Conservation (phyloP, 2,888 invertebrate genomes). For the Hirudinaria manillensis region DNA sequence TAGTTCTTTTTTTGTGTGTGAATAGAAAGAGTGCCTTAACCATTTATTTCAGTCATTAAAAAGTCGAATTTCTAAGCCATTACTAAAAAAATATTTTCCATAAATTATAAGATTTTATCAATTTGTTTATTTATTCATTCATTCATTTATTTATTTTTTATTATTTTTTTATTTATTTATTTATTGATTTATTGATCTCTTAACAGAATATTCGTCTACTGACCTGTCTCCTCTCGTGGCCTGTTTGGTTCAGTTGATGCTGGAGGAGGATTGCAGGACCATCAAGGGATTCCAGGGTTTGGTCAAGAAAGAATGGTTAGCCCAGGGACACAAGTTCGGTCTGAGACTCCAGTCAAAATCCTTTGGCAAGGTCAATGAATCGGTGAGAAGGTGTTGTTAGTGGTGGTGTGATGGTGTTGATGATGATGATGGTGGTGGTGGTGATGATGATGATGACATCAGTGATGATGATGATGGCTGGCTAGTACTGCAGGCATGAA, state of each 20-base stretch:
- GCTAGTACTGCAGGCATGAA: too few species aligned
- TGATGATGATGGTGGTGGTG: background rate
- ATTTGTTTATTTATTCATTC: too few species aligned
- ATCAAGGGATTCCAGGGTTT: constrained; percentile 80
- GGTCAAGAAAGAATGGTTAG: constrained; percentile 89
- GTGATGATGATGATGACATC: too few species aligned
- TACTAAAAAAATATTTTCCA: too few species aligned
- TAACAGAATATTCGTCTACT: constrained; percentile 57
- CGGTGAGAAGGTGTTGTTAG: background rate
- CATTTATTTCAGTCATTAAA: too few species aligned
- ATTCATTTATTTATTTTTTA: too few species aligned
- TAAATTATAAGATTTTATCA: too few species aligned
- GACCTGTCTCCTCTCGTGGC: constrained; percentile 78
- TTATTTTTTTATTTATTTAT: too few species aligned
- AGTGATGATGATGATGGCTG: too few species aligned
- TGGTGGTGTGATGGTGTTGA: background rate
- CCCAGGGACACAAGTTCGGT: constrained; percentile 82
- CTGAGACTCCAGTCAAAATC: constrained; percentile 42
- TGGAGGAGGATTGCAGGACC: constrained; percentile 78
- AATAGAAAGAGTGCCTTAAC: too few species aligned
- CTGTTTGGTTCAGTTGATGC: constrained; percentile 74
- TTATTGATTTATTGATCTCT: background rate
- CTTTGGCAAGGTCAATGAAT: background rate
- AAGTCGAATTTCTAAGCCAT: too few species aligned
- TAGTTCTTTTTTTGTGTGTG: too few species aligned